Evolutionary conservation across 2,797 vertebrate species (phyloP).

Genomic region (Sebastes hubbsi): DNA sequence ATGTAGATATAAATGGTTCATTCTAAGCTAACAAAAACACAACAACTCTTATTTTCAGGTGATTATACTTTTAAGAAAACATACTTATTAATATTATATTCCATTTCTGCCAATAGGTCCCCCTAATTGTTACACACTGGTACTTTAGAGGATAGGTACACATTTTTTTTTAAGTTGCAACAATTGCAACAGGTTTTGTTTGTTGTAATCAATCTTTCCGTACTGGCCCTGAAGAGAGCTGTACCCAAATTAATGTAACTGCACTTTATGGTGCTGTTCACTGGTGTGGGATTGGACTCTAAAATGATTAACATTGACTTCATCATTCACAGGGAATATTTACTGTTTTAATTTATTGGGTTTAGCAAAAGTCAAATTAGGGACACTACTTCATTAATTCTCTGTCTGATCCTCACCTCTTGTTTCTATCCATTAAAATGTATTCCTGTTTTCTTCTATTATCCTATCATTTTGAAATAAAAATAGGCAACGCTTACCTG

Average conservation of each 20-base stretch:
- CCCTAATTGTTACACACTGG: too few species aligned
- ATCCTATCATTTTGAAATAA: not conserved
- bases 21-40: too few species aligned
- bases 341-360: slow-evolving; percentile 6
- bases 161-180: not conserved
- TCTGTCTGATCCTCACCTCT: not conserved
- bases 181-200: not conserved
- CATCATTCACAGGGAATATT: not conserved
- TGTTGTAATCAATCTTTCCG: not conserved
- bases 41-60: too few species aligned
- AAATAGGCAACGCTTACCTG: not conserved
- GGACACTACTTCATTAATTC: not conserved
- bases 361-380: not conserved
- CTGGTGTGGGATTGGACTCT: not conserved
- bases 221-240: not conserved
- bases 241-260: not conserved
- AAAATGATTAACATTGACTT: slow-evolving; percentile 4
- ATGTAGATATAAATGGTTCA: too few species aligned
- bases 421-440: not conserved
- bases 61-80: too few species aligned
- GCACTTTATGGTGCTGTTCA: not conserved
- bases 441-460: not conserved
- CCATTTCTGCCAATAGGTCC: too few species aligned
- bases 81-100: too few species aligned
- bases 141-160: not conserved